These are phyloP conservation scores for Cordylochernes scorpioides DNA, from an alignment of 2,888 invertebrate species.

Conservation along the genomic window DNA sequence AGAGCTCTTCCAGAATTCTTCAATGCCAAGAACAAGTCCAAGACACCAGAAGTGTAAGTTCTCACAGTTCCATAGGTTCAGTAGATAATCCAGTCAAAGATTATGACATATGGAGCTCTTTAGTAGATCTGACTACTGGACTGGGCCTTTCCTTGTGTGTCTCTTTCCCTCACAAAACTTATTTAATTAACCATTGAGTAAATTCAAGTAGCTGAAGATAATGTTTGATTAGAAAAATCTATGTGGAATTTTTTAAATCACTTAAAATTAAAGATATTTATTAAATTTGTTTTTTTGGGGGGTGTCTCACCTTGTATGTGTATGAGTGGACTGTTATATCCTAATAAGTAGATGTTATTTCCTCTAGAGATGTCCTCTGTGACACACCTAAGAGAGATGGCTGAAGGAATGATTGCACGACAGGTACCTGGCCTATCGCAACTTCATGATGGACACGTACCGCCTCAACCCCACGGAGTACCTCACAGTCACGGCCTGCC, in stretches of 20 bases:
- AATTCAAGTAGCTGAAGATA: no score
- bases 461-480: slow-evolving; percentile 86
- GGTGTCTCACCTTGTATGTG: no score
- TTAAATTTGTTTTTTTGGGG: no score
- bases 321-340: no score
- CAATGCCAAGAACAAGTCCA: slow-evolving; percentile 89
- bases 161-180: background rate
- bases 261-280: no score
- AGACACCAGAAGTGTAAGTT: slow-evolving; percentile 61
- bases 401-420: no score
- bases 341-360: no score
- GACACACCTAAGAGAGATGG: no score
- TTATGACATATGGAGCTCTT: background rate
- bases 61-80: slow-evolving; percentile 4
- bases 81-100: slow-evolving; percentile 1
- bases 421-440: slow-evolving; percentile 70
- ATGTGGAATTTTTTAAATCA: no score
- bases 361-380: no score
- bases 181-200: no score
- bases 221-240: no score
- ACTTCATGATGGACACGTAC: slow-evolving; percentile 99
- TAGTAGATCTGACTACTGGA: background rate
- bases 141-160: background rate
- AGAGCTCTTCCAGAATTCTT: slow-evolving; percentile 93
- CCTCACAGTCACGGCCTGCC: slow-evolving; percentile 83